phyloP scores from a whole-genome alignment of 2,797 vertebrate genomes.

The Melanogrammus aeglefinus region DNA sequence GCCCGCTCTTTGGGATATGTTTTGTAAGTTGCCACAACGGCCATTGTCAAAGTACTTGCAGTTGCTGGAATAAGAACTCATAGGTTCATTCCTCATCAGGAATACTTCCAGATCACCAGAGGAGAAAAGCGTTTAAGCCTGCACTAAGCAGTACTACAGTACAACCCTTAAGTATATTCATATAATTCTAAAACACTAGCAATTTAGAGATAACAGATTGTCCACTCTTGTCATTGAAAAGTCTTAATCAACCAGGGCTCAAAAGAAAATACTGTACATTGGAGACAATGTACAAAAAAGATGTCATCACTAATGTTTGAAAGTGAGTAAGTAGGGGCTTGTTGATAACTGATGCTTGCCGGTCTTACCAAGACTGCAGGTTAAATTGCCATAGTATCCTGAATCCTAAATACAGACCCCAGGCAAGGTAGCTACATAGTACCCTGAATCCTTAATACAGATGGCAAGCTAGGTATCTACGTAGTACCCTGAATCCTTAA shows the following conservation, averaged over 20 bases:
- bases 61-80: neutral
- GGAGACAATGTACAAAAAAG: neutral
- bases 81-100: neutral
- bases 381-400: too few species aligned
- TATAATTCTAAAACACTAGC: neutral
- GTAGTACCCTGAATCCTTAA: too few species aligned
- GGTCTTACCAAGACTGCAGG: neutral
- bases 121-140: neutral
- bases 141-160: neutral
- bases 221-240: neutral
- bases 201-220: neutral
- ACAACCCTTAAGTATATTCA: neutral
- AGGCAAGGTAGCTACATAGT: neutral
- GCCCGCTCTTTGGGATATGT: neutral
- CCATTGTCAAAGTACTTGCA: neutral
- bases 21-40: neutral
- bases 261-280: neutral
- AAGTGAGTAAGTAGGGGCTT: neutral
- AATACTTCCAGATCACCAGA: neutral
- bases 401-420: too few species aligned
- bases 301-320: neutral
- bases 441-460: neutral
- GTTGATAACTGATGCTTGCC: too few species aligned
- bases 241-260: neutral
- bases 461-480: too few species aligned